Evolutionary conservation across 2,797 vertebrate species (phyloP).

Genomic region (Urosaurus nigricauda): DNA sequence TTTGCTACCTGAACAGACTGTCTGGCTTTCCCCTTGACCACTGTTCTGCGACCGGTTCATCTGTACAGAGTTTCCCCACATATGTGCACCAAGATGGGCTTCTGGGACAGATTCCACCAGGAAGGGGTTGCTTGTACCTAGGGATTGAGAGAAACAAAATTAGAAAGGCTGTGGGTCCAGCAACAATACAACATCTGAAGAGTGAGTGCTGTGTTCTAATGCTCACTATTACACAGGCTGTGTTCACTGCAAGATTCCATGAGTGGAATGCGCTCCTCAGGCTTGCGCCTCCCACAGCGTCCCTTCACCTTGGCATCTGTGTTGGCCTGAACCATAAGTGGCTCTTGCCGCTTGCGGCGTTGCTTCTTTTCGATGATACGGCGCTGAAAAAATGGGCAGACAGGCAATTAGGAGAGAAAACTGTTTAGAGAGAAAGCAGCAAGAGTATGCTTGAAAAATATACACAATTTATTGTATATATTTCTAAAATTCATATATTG

Average conservation of each 20-base stretch:
- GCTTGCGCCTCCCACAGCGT: conserved; percentile 13
- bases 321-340: conserved; percentile 89
- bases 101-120: conserved; percentile 55
- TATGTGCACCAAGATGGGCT: conserved; percentile 21
- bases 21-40: conserved; percentile 22
- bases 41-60: conserved; percentile 35
- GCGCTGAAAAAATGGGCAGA: conserved; percentile 71
- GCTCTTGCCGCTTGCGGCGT: conserved; percentile 85
- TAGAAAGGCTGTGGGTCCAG: background rate
- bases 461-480: background rate
- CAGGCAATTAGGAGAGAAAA: background rate
- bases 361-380: conserved; percentile 89
- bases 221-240: conserved; percentile 37
- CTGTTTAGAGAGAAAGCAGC: no score
- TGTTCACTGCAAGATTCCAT: conserved; percentile 58
- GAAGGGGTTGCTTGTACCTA: conserved; percentile 58
- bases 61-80: conserved; percentile 3
- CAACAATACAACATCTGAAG: background rate
- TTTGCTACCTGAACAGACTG: background rate
- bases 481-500: background rate
- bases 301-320: conserved; percentile 78
- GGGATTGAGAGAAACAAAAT: background rate
- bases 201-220: background rate
- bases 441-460: background rate
- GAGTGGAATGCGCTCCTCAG: conserved; percentile 45